Evolutionary conservation across 37 sponge, comb jelly and placozoan species (phyloP), one percentile per base, ranked within the genome.

Genomic region (Halichondria panicea): DNA sequence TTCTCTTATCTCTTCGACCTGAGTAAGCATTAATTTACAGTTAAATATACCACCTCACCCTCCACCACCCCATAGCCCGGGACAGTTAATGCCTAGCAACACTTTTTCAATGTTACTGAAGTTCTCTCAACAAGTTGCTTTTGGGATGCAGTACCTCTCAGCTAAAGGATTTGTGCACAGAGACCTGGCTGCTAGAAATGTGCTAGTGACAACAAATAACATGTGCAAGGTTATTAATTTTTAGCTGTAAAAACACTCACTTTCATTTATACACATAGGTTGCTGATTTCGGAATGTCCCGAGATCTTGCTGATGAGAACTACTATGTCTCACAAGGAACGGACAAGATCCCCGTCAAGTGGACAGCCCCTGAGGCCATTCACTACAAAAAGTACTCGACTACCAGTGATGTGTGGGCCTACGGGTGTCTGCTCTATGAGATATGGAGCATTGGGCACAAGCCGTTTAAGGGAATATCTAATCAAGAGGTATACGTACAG

Each of bases 221-320:
- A 76, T 41, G 25, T 76, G 76, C 76, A 76, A 76, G 76, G 76
- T 58, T 46, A 5, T 44, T 18, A 22, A 60, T 15, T 50, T 18
- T 18, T 48, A 11, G 15, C 11, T 48, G 52, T 48, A 48, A 15
- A 15, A 48, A 18, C 13, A 11, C 11, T 18, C 11, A 48, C 13
- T 11, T 18, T 11, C 22, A 65, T 12, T 37, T 31, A 9, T 37
- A 43, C 31, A 27, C 8, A 44, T 38, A 89, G 91, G 72, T 90
- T 46, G 74, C 68, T 58, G 91, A 90, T 58, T 90, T 90, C 71
- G 86, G 91, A n/a, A 67, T 90, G 78, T 63, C 91, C 24, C 60
- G 91, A 67, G 74, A 84, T 36, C 18, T 90, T 28, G 54, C 42
- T 8, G 36, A 57, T 33, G 68, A 74, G 4, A 62, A 33, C 42